Evolutionary conservation across 1,140 invertebrate genomes (phyloP), one percentile per base, ranked within the genome.

Genomic region (Drosophila arawakana): DNA sequence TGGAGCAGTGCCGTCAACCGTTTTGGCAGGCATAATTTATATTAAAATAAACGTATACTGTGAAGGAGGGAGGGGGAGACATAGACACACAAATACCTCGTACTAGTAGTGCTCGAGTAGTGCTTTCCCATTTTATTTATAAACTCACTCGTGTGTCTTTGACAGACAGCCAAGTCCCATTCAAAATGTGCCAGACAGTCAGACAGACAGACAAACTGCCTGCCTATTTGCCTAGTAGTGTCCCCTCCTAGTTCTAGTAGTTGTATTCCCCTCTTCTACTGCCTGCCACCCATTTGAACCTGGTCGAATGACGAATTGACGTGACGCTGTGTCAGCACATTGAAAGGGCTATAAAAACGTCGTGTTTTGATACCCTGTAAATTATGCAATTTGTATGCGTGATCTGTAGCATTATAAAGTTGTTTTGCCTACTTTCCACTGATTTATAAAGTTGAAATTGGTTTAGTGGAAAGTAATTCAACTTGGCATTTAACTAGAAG

Each of bases 91-190:
- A 58, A 25, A 44, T 13, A 9, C 62, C 59, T 46, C 47, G 9
- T 59, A 50, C 37, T 81, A 68, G 73, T 81, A 68, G 73, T 68
- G 68, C 60, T 70, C 76, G 62, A 81, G 60, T 81, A 81, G 80
- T 81, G 78, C 81, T 81, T 81, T 78, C 71, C 47, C 61, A 55
- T 71, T 73, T 82, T 82, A 82, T 82, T 82, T 82, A 78, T 82
- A 82, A 82, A 82, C 80, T 78, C 61, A 59, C 43, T 46, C 52
- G 49, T 76, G 70, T 47, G 44, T 47, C 8, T 47, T 15, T 47
- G 44, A 47, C 41, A 43, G 41, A 76, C 75, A 58, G 59, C 18
- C 78, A 60, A 80, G 73, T 46, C 60, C 44, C 60, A 80, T 80
- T 80, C 66, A 78, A 79, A 78, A 44, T 80, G 60, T 61, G 72